Evolutionary conservation across 2,113 vertebrate genomes (phyloP).

Genomic region (Phaethon lepturus): DNA sequence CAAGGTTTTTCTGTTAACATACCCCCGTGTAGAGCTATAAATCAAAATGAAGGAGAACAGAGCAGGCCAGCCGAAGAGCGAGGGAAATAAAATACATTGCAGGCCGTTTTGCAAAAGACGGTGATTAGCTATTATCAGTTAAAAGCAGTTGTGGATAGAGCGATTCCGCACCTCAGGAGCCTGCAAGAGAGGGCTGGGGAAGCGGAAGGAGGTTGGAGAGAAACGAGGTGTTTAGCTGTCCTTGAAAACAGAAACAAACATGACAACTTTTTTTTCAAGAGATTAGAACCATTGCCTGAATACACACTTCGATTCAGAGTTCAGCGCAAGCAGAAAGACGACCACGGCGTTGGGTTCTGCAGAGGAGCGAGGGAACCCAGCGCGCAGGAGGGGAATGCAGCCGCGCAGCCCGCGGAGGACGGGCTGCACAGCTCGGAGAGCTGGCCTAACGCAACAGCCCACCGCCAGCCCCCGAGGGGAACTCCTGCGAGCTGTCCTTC

Average conservation of each 20-base stretch:
- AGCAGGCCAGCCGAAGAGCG: not conserved
- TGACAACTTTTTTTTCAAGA: not conserved
- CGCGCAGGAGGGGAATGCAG: not conserved
- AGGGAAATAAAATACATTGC: not conserved
- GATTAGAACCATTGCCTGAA: not conserved
- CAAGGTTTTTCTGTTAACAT: constrained; percentile 6
- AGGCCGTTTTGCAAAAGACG: not conserved
- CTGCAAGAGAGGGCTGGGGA: not conserved
- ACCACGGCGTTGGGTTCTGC: not conserved
- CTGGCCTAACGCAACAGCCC: not conserved
- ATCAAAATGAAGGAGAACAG: constrained; percentile 30
- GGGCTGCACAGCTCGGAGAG: not conserved
- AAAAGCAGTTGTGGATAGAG: rapidly evolving
- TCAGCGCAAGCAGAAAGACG: not conserved
- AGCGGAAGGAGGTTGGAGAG: not conserved
- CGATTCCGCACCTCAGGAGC: rapidly evolving
- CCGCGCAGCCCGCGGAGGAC: no score
- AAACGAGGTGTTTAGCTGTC: not conserved
- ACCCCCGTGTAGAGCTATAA: not conserved
- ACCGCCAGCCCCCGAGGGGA: not conserved
- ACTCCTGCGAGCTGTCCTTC: not conserved
- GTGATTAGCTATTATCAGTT: not conserved
- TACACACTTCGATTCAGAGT: not conserved
- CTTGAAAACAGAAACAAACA: not conserved
- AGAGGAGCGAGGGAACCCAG: not conserved